Evolutionary conservation across 2,888 invertebrate genomes (phyloP), one percentile per base, ranked within the genome.

Genomic region (Stenodera caucasica): DNA sequence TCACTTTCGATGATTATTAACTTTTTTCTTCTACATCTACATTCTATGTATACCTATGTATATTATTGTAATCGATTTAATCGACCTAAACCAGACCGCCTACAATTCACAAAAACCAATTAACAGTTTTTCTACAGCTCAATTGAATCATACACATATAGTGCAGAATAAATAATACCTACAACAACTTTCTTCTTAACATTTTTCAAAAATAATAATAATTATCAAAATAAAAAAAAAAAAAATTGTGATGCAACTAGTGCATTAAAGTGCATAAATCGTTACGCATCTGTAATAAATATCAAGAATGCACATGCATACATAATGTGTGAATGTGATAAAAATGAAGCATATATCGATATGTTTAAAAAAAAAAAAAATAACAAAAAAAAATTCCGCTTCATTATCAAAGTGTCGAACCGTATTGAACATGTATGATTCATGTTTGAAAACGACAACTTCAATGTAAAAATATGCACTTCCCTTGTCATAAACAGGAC

Each of bases 391-490:
- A 73, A 71, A 68, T n/a, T 66, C 67, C 76, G 78, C 77, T 79
- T 79, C 79, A 79, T 79, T 79, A 79, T 78, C 75, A 76, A 77
- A 77, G 78, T 80, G 79, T 80, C 80, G 78, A 80, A 78, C 76
- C 75, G 76, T 78, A 79, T 78, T 77, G 78, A 77, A 79, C 78
- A 75, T 77, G 75, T 77, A 78, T 80, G 79, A 80, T 79, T 78
- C 80, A 80, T 80, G 78, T 78, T 77, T 73, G 71, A 71, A 75
- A 75, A 76, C 79, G 79, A 79, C 80, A 80, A 77, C 75, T 77
- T 77, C 77, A 76, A 79, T 78, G 78, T 75, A 78, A 77, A 80
- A 80, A 80, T 80, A 80, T 80, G 80, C 79, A 79, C 78, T 79
- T 74, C 77, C 73, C 75, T 72, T 77, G 78, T 78, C 78, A 78